Percentiles rank a stretch among this genome's conserved stretches.
These are phyloP conservation scores for Stigmatopora argus DNA, from an alignment of 2,113 vertebrate species.

Conservation along the genomic window DNA sequence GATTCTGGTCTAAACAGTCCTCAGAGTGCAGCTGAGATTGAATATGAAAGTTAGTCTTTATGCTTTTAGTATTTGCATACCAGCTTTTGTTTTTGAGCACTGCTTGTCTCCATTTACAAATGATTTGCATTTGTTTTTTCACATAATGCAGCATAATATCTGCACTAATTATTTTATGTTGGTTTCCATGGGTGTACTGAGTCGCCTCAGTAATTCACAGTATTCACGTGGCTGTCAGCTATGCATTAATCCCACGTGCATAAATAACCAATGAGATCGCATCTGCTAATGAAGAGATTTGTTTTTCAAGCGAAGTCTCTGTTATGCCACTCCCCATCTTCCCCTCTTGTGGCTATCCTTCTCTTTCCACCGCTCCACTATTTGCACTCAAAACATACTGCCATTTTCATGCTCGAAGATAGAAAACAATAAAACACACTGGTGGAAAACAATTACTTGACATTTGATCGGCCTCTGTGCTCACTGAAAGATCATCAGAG, in stretches of 20 bases:
- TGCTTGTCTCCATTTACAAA: slow-evolving; percentile 55
- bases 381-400: slow-evolving; percentile 56
- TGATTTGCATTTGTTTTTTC: slow-evolving; percentile 50
- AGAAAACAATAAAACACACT: slow-evolving; percentile 68
- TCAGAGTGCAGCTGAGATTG: slow-evolving; percentile 92
- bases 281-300: slow-evolving; percentile 43
- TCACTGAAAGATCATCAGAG: slow-evolving; percentile 39
- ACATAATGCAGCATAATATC: slow-evolving; percentile 43
- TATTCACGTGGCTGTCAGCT: slow-evolving; percentile 63
- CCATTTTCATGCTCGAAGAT: slow-evolving; percentile 57
- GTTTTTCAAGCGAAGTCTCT: slow-evolving; percentile 14
- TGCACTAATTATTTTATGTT: slow-evolving; percentile 54
- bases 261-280: slow-evolving; percentile 58
- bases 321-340: slow-evolving; percentile 18
- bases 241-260: slow-evolving; percentile 66
- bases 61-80: slow-evolving; percentile 74
- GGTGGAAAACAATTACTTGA: slow-evolving; percentile 62
- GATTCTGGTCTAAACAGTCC: slow-evolving; percentile 96
- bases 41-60: slow-evolving; percentile 96
- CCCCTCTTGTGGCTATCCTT: slow-evolving; percentile 21
- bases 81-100: slow-evolving; percentile 49
- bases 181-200: slow-evolving; percentile 31
- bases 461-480: slow-evolving; percentile 56
- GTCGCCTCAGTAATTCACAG: slow-evolving; percentile 44
- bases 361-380: slow-evolving; percentile 47